Conservation (phyloP, 2,888 invertebrate species). For the Amphiduros pacificus region DNA sequence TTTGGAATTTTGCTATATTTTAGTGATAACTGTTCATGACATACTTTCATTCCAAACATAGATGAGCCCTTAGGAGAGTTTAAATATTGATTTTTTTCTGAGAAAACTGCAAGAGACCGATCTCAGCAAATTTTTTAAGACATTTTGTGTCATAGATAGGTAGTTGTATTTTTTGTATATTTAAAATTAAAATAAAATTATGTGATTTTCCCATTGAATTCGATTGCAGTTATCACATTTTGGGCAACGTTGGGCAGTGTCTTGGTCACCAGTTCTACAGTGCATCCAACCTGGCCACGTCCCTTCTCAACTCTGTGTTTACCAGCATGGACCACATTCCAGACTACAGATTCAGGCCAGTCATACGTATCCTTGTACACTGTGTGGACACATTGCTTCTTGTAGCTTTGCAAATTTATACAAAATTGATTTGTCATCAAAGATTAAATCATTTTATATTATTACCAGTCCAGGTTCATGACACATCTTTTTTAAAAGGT, state of each 20-base stretch:
- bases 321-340: conserved; percentile 75
- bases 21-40: not conserved
- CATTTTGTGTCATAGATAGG: no score
- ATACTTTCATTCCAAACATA: no score
- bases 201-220: not conserved
- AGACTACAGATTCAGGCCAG: conserved; percentile 80
- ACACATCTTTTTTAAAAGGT: no score
- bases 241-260: conserved; percentile 76
- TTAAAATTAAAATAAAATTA: not conserved
- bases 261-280: conserved; percentile 86
- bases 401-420: no score
- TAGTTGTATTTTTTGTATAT: not conserved
- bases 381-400: not conserved
- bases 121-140: no score
- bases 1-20: no score
- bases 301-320: conserved; percentile 74
- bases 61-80: no score
- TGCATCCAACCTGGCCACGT: conserved; percentile 74
- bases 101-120: no score
- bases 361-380: conserved; percentile 65
- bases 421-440: no score
- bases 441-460: no score
- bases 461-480: no score
- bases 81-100: no score
- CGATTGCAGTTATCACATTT: conserved; percentile 70